A percentile compares a stretch with the other conserved stretches of the same genome.
These are phyloP conservation scores for Carposina sasakii DNA, from an alignment of 1,140 invertebrate species.

Conservation along the genomic window DNA sequence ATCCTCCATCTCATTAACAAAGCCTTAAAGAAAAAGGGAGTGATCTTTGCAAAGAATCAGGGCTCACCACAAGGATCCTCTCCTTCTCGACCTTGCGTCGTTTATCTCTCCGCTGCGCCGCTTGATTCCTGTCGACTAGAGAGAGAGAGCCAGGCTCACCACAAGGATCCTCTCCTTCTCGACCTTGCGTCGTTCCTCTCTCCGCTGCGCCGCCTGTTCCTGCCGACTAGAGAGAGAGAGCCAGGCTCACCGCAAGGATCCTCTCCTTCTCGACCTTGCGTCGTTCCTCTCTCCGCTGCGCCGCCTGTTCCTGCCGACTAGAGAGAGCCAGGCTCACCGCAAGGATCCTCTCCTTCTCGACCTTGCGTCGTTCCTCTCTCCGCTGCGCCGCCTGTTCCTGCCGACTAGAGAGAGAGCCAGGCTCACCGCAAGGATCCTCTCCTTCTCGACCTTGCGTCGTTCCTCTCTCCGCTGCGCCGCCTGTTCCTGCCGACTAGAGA, in stretches of 20 bases:
- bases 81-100: conserved; percentile 94
- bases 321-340: conserved; percentile 42
- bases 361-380: conserved; percentile 85
- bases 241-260: conserved; percentile 74
- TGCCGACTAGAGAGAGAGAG: conserved; percentile 67
- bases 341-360: conserved; percentile 92
- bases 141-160: conserved; percentile 21
- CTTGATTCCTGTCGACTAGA: conserved; percentile 86
- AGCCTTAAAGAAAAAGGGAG: no score
- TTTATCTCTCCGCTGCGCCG: conserved; percentile 81
- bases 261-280: conserved; percentile 93
- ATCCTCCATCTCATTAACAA: no score
- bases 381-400: conserved; percentile 86
- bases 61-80: conserved; percentile 80
- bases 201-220: conserved; percentile 85
- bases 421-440: conserved; percentile 82
- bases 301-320: conserved; percentile 84
- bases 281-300: conserved; percentile 85
- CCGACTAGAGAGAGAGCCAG: conserved; percentile 92
- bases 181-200: conserved; percentile 84
- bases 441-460: conserved; percentile 92
- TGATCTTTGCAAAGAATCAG: no score
- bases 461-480: conserved; percentile 82
- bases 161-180: conserved; percentile 92
- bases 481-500: conserved; percentile 83